Evolutionary conservation across 2,888 invertebrate genomes (phyloP), one percentile per base, ranked within the genome.

Genomic region (Napeogenes inachia): DNA sequence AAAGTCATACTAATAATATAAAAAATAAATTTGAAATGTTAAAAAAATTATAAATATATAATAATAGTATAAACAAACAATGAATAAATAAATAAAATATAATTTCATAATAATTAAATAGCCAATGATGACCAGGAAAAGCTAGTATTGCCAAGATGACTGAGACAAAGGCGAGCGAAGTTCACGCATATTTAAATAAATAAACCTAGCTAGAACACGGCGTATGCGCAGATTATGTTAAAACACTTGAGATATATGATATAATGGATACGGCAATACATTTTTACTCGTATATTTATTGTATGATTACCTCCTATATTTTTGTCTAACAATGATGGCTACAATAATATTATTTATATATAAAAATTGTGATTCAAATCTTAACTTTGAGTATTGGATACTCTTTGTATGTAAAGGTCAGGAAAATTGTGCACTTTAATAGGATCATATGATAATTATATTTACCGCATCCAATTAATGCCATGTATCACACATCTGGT

Each of bases 161-260:
- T 68, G 74, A 82, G 82, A 87, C 85, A 86, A 87, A 85, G 72
- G 76, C 78, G 75, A 78, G 76, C 78, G 76, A 77, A 80, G 81
- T 85, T 84, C 77, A 84, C 84, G 85, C 84, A 84, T 85, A 84
- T 85, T 85, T 84, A 83, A 84, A 85, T 86, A 87, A 84, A 87
- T 84, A 86, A 82, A 84, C 81, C 76, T 75, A 75, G 75, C 77
- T 82, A 80, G 79, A 79, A 75, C 67, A 70, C 73, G 72, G 71
- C 75, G 79, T 77, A 76, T 71, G 73, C 76, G 77, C 74, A 73
- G 68, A 68, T 72, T 68, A 68, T 65, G 63, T 64, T 65, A 65
- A 66, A 62, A 63, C 64, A 64, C 66, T 64, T 54, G 59, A 33
- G 63, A 66, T 59, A 54, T 54, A 57, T 61, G 60, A 63, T 60